These are phyloP conservation scores for Artemia franciscana DNA, from an alignment of 1,140 invertebrate genomes.

Conservation along the genomic window DNA sequence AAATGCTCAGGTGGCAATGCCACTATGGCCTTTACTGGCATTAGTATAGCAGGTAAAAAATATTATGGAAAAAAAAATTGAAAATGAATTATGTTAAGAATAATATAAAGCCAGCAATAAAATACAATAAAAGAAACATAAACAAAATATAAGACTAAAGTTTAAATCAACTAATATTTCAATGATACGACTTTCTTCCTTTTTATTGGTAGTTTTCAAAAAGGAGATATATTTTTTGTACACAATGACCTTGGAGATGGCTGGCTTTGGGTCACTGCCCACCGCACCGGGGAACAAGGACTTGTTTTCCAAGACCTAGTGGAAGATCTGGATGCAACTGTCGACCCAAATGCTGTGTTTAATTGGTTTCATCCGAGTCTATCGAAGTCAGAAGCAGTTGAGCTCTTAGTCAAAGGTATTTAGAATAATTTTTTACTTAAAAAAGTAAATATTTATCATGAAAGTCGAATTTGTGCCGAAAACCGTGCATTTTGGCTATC, in stretches of 20 bases:
- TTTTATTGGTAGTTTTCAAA: constrained; percentile 49
- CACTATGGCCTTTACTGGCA: too few relatives aligned
- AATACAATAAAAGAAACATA: too few relatives aligned
- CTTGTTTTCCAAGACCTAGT: constrained; percentile 86
- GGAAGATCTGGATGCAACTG: constrained; percentile 74
- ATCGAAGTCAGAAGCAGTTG: constrained; percentile 85
- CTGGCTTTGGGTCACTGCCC: constrained; percentile 90
- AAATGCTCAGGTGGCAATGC: too few relatives aligned
- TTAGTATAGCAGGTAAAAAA: too few relatives aligned
- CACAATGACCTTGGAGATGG: constrained; percentile 94
- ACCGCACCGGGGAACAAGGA: constrained; percentile 82
- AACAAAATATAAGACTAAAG: too few relatives aligned
- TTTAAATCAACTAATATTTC: neutral
- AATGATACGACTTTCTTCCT: constrained; percentile 9
- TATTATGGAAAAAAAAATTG: too few relatives aligned
- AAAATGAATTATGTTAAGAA: too few relatives aligned
- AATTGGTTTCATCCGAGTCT: constrained; percentile 95
- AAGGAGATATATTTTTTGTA: constrained; percentile 91
- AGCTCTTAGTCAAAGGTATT: constrained; percentile 78
- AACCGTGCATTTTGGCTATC: neutral
- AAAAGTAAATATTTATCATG: constrained; percentile 11
- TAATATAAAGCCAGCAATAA: too few relatives aligned
- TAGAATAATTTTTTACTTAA: too few relatives aligned
- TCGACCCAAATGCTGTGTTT: constrained; percentile 91
- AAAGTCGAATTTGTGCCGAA: neutral